A percentile compares a stretch with the other conserved stretches of the same genome.
phyloP scores from a whole-genome alignment of 2,888 invertebrate genomes.

The Nycteola revayana region DNA sequence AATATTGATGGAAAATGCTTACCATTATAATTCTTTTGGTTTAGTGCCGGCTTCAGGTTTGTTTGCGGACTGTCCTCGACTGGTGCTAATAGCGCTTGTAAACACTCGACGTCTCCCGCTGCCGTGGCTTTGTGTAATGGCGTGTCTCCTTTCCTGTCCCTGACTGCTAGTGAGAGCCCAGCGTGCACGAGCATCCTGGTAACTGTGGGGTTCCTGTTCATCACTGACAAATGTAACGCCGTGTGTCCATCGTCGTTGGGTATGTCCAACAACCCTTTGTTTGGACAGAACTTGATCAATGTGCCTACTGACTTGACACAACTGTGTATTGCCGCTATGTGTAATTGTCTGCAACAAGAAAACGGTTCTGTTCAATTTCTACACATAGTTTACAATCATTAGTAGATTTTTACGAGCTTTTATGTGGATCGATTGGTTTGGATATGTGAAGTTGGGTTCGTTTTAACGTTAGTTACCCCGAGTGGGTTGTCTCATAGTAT shows the following conservation, averaged over 20 bases:
- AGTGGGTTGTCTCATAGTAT: too few relatives aligned
- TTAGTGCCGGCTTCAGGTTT: constrained; percentile 82
- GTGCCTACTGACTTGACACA: constrained; percentile 87
- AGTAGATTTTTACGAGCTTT: too few relatives aligned
- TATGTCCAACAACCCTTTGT: constrained; percentile 89
- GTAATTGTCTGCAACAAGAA: constrained; percentile 87
- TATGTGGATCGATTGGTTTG: too few relatives aligned
- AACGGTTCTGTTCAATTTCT: too few relatives aligned
- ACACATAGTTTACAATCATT: too few relatives aligned
- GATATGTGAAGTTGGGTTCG: too few relatives aligned
- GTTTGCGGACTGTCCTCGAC: constrained; percentile 64
- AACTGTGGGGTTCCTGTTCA: constrained; percentile 88
- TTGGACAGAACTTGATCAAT: constrained; percentile 89
- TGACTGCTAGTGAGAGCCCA: constrained; percentile 86
- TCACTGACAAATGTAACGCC: constrained; percentile 92
- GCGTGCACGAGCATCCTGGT: constrained; percentile 89
- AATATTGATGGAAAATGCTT: constrained; percentile 60
- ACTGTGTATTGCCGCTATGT: constrained; percentile 91
- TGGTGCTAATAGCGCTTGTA: constrained; percentile 87
- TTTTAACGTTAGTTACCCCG: too few relatives aligned
- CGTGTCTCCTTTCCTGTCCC: constrained; percentile 91
- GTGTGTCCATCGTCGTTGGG: constrained; percentile 91
- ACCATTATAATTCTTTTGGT: constrained; percentile 94
- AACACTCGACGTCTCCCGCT: constrained; percentile 85
- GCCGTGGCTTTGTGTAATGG: constrained; percentile 92